Conservation (phyloP, 1,140 invertebrate genomes). For the Rhagoletis zephyria region DNA sequence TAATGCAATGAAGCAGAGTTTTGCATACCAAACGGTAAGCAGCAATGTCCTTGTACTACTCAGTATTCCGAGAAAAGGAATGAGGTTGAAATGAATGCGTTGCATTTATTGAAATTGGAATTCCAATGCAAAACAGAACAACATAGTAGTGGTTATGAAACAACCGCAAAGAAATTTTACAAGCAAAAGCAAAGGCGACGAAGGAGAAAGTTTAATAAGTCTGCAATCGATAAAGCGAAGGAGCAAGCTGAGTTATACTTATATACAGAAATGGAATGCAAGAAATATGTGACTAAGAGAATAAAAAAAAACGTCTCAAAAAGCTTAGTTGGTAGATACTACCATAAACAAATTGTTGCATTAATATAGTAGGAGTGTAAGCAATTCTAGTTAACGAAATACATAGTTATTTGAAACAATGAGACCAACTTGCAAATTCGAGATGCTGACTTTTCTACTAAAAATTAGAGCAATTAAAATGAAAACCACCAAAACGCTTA, state of each 20-base stretch:
- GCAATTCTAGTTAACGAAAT: too few species aligned
- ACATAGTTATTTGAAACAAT: too few species aligned
- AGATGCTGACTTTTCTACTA: too few species aligned
- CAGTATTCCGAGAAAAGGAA: not conserved
- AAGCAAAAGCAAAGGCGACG: not conserved
- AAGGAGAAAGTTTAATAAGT: not conserved
- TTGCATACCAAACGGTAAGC: not conserved
- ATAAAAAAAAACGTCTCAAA: too few species aligned
- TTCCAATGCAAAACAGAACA: slow-evolving; percentile 3
- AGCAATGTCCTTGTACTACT: not conserved
- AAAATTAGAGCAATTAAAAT: too few species aligned
- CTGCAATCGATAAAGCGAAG: not conserved
- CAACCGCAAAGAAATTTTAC: not conserved
- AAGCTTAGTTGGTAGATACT: too few species aligned
- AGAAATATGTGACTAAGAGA: too few species aligned
- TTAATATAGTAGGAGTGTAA: too few species aligned
- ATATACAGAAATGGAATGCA: not conserved
- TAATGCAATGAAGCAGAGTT: not conserved
- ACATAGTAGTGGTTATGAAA: not conserved
- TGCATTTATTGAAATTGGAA: slow-evolving; percentile 28
- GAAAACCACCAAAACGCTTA: too few species aligned
- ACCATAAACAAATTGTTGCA: too few species aligned
- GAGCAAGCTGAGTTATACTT: not conserved
- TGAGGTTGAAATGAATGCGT: not conserved
- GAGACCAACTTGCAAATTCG: too few species aligned